Base-by-base conservation (phyloP, 2,888 invertebrate genomes). In the Chloroclystis v-ata region DNA sequence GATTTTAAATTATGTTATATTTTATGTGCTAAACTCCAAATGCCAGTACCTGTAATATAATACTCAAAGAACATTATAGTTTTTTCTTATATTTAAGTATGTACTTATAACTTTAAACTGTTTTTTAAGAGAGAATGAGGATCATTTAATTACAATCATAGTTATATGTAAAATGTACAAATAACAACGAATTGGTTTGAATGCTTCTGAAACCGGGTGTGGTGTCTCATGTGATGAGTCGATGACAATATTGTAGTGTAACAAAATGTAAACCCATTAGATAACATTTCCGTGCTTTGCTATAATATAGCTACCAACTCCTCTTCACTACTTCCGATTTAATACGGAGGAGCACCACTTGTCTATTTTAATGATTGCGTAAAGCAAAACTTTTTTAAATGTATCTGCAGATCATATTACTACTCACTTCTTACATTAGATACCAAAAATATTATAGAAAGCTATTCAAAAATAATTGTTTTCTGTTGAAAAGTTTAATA, bases 1-100 rank as follows among this genome's bases (percentile, higher is more conserved):
- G 52, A 48, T 56, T 54, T 14, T 51, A 59, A 51, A 37, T 13
- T 51, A 58, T 57, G 55, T 53, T 57, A 56, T 58, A 59, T 49
- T 57, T 54, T 57, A 54, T 52, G 56, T 59, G 51, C 56, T 60
- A 57, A 66, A 61, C 61, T 66, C 71, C 72, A 72, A 77, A 75
- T 74, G 78, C 72, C 84, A 74, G 86, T 87, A 83, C 85, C 86
- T 85, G 82, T 81, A 78, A 61, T 59, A 69, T 72, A 80, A 86
- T 86, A 84, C 86, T 86, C 85, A 59, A 61, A 43, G 63, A 57
- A 65, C n/a, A 66, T 20, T 33, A 33, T 33, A 33, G 14, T 33
- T 33, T 33, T 33, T 33, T 9, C 14, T 20, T 20, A 20, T 20
- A 20, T 20, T 20, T 20, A 20, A 5, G 20, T 20, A 20, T 20